These are phyloP conservation scores for Dynastes maya DNA, from an alignment of 2,888 invertebrate genomes.

Conservation along the genomic window DNA sequence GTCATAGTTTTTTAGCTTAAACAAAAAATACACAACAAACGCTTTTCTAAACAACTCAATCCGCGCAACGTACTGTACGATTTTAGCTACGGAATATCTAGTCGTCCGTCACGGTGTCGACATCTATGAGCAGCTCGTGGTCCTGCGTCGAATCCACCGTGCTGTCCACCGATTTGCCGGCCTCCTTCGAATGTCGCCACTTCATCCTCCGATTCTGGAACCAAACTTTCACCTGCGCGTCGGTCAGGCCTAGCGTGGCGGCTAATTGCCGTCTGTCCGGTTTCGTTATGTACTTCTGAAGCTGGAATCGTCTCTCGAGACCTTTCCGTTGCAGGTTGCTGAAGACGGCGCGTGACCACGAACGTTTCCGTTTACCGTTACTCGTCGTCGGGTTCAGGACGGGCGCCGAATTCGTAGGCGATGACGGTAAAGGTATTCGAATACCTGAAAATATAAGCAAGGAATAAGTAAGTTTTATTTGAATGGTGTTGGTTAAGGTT, in stretches of 20 bases:
- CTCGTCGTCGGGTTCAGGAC: conserved; percentile 56
- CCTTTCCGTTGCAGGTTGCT: conserved; percentile 96
- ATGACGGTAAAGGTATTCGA: conserved; percentile 61
- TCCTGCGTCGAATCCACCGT: conserved; percentile 67
- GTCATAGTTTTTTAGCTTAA: no score
- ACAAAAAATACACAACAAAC: no score
- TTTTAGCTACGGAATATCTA: conserved; percentile 43
- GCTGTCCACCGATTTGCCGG: conserved; percentile 60
- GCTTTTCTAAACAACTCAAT: background rate
- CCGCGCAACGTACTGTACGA: background rate
- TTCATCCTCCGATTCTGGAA: conserved; percentile 83
- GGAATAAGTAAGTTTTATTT: background rate
- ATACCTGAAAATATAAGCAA: conserved; percentile 60
- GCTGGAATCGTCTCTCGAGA: conserved; percentile 90
- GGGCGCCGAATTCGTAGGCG: conserved; percentile 58
- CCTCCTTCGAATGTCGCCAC: conserved; percentile 70
- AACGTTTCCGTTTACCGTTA: conserved; percentile 83
- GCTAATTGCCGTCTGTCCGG: conserved; percentile 94
- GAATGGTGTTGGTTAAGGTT: no score
- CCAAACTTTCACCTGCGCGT: conserved; percentile 97
- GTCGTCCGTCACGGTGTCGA: conserved; percentile 66
- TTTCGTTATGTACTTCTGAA: conserved; percentile 97
- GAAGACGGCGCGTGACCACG: conserved; percentile 96
- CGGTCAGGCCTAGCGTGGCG: conserved; percentile 91
- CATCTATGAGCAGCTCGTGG: conserved; percentile 67